These are phyloP conservation scores for Paraplagusia blochii DNA, from an alignment of 2,113 vertebrate species.

Conservation along the genomic window DNA sequence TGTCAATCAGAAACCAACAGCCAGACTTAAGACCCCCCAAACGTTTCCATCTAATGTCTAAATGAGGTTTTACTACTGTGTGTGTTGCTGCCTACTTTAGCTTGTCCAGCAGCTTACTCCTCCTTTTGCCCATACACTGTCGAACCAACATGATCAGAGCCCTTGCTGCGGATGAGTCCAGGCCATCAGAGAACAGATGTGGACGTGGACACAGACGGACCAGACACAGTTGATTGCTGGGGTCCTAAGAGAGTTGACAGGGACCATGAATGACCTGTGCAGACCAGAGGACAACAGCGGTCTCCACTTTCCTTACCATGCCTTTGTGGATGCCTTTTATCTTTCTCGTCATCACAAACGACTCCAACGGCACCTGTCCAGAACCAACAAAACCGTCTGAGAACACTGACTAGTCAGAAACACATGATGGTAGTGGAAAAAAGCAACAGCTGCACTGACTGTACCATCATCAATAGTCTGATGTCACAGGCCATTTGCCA, in stretches of 20 bases:
- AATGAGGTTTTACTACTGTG: too few species aligned
- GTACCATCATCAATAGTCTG: conserved; percentile 85
- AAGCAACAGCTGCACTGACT: not conserved
- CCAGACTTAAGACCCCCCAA: too few species aligned
- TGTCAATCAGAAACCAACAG: too few species aligned
- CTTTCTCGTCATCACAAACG: conserved; percentile 76
- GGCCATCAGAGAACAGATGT: conserved; percentile 79
- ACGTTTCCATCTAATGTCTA: too few species aligned
- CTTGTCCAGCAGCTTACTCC: conserved; percentile 72
- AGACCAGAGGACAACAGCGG: too few species aligned
- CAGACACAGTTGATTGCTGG: conserved; percentile 83
- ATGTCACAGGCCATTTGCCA: conserved; percentile 89
- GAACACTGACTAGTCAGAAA: too few species aligned
- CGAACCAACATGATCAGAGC: conserved; percentile 86
- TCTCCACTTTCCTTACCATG: conserved; percentile 65
- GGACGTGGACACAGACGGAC: conserved; percentile 82
- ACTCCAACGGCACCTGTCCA: conserved; percentile 81
- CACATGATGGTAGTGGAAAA: too few species aligned
- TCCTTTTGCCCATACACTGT: conserved; percentile 87
- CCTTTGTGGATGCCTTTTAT: conserved; percentile 35
- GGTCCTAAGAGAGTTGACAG: conserved; percentile 28
- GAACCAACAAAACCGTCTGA: conserved; percentile 20
- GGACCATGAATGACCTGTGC: too few species aligned
- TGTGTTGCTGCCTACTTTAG: conserved; percentile 79
- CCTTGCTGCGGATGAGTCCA: conserved; percentile 78